phyloP scores from a whole-genome alignment of 2,113 vertebrate genomes.

The Malurus alboscapulatus region DNA sequence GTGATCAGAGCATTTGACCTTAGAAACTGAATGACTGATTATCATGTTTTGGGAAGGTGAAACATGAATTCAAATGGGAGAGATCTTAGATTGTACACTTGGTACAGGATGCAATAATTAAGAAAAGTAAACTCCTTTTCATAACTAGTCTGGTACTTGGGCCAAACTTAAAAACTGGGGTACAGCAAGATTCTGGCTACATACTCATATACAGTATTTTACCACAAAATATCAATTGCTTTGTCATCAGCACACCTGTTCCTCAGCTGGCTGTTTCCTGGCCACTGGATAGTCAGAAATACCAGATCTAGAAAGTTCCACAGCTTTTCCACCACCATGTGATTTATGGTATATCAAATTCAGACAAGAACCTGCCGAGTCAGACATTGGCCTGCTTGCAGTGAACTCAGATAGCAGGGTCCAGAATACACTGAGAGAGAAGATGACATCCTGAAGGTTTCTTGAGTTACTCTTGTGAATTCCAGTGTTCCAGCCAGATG shows the following conservation, averaged over 20 bases:
- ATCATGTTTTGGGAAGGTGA: background rate
- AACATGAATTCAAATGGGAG: background rate
- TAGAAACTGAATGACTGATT: background rate
- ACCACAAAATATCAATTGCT: background rate
- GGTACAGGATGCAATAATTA: background rate
- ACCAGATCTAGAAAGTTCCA: background rate
- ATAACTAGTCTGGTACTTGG: background rate
- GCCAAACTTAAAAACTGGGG: background rate
- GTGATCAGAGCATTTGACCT: background rate
- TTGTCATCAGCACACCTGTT: background rate
- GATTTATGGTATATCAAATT: background rate
- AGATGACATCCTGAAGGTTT: background rate
- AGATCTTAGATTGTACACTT: background rate
- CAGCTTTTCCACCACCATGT: background rate
- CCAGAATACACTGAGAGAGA: background rate
- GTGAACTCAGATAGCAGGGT: background rate
- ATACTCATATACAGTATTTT: background rate
- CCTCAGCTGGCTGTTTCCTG: background rate
- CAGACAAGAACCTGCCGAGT: background rate
- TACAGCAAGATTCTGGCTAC: background rate
- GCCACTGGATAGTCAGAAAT: background rate
- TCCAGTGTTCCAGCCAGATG: background rate
- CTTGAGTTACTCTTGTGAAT: background rate
- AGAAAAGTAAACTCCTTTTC: background rate
- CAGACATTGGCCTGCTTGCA: background rate